Evolutionary conservation across 2,797 vertebrate genomes (phyloP), one percentile per base, ranked within the genome.

Genomic region (Eulemur coronatus): DNA sequence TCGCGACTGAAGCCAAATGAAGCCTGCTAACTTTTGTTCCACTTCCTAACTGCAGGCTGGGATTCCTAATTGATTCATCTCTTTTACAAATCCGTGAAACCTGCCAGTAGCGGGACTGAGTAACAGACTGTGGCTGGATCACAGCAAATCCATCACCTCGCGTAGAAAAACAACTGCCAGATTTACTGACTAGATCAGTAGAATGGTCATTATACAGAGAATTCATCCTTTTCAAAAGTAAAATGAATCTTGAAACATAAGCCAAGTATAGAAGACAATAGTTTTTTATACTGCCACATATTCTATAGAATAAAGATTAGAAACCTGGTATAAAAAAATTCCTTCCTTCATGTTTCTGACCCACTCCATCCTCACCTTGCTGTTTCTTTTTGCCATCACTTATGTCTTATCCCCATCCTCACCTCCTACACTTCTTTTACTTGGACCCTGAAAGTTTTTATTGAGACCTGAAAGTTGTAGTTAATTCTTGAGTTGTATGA

Each of bases 61-160:
- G 59, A 63, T 52, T 28, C 75, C 75, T 92, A 94, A 89, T 57
- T 82, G 63, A 96, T 79, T 97, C 94, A 78, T 91, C 79, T 94
- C 59, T 79, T 89, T 82, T 61, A 46, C 55, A 61, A 72, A 84
- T 84, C 84, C 41, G 30, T 89, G 59, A 80, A 76, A 70, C 48
- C 59, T 72, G n/a, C 65, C 79, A 70, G 41, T 15, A 65, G 48
- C 26, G 28, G 52, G 15, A 14, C 86, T 35, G 63, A 12, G 4
- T 18, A 50, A 63, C 22, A 76, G 89, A 70, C 20, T 72, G 17
- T 15, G 69, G 30, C 33, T 38, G 43, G 28, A 48, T 91, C 86
- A 46, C 30, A 80, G 89, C 20, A 93, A 93, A 94, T 86, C 86
- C 46, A 72, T 94, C 82, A 91, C 59, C 20, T 76, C 48, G 88